Conservation (phyloP, 2,888 invertebrate genomes). For the Drosophila nr. medialis region DNA sequence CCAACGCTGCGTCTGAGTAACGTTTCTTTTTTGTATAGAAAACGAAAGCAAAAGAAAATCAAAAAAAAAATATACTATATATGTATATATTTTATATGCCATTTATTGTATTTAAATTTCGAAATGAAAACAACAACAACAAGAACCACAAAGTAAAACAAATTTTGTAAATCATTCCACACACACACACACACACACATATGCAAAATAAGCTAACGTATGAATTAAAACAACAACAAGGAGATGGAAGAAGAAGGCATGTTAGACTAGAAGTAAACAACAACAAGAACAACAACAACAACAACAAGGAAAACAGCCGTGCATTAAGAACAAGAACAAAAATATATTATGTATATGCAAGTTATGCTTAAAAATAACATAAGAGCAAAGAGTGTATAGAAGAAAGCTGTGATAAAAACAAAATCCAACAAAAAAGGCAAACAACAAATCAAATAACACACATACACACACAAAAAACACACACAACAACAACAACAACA, state of each 20-base stretch:
- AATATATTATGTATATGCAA: slow-evolving; percentile 64
- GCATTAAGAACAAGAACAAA: slow-evolving; percentile 55
- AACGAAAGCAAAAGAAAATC: slow-evolving; percentile 30
- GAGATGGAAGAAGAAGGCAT: slow-evolving; percentile 32
- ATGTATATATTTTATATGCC: slow-evolving; percentile 75
- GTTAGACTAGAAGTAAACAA: slow-evolving; percentile 38
- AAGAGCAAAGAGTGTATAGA: slow-evolving; percentile 63
- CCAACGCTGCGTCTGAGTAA: slow-evolving; percentile 64
- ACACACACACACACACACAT: slow-evolving; percentile 1
- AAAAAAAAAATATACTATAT: slow-evolving; percentile 32
- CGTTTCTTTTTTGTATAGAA: slow-evolving; percentile 59
- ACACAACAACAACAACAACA: slow-evolving; percentile 42
- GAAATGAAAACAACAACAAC: slow-evolving; percentile 39
- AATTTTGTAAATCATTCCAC: slow-evolving; percentile 77
- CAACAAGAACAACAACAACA: slow-evolving; percentile 18
- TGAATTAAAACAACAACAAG: slow-evolving; percentile 54
- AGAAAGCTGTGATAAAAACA: slow-evolving; percentile 74
- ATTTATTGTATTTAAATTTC: slow-evolving; percentile 77
- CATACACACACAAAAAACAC: slow-evolving; percentile 28
- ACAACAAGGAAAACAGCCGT: slow-evolving; percentile 39
- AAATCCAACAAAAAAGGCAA: slow-evolving; percentile 57
- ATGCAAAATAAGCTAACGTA: slow-evolving; percentile 64
- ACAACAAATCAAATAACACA: slow-evolving; percentile 43
- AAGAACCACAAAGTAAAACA: slow-evolving; percentile 23
- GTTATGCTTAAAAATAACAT: slow-evolving; percentile 74